Percentiles rank a stretch among this genome's conserved stretches.
These are phyloP conservation scores for Microcebus ravelobensis DNA, from an alignment of 2,113 vertebrate species.

Conservation along the genomic window DNA sequence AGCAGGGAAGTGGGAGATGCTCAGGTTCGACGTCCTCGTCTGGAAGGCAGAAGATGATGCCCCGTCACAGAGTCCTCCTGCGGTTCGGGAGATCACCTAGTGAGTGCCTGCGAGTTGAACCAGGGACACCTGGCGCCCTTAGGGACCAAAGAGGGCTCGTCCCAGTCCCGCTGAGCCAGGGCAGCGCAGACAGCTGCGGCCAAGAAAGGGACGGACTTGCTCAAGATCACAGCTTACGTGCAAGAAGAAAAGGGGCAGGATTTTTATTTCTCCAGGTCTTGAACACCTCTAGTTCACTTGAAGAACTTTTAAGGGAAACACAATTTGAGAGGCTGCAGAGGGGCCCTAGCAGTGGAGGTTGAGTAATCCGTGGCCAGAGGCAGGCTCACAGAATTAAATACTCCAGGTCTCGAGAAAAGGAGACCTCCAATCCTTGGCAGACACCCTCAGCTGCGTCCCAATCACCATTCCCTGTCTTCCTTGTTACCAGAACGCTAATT, in stretches of 20 bases:
- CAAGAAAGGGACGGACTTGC: not conserved
- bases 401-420: not conserved
- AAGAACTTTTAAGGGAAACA: not conserved
- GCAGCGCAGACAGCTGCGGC: not conserved
- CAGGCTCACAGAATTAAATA: not conserved
- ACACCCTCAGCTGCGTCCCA: not conserved
- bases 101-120: not conserved
- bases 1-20: fast-evolving
- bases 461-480: no score
- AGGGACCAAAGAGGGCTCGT: not conserved
- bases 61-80: fast-evolving
- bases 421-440: not conserved
- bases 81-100: not conserved
- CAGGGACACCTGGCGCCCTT: not conserved
- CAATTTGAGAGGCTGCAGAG: not conserved
- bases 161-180: not conserved
- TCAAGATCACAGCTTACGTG: not conserved
- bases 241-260: not conserved
- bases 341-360: not conserved
- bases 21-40: not conserved
- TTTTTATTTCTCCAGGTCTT: not conserved
- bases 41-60: not conserved
- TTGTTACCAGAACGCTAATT: not conserved
- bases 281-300: not conserved
- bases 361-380: fast-evolving